phyloP scores from a whole-genome alignment of 2,888 invertebrate species.

The Tetrapedia diversipes region DNA sequence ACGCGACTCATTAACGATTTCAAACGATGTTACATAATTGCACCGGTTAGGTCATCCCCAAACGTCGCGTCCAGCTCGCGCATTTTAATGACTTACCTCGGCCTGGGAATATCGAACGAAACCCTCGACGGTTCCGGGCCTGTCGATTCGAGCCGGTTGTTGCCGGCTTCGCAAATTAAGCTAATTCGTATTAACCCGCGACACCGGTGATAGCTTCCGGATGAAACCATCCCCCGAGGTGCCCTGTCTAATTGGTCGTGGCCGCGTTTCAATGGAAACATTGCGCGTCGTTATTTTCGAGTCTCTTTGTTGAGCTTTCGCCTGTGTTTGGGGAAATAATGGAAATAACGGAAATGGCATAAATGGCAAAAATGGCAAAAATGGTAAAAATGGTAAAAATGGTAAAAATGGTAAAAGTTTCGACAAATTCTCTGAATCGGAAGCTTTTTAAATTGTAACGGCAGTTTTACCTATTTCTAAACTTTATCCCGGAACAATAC shows the following conservation, averaged over 20 bases:
- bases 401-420: no score
- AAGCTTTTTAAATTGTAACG: no score
- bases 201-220: slow-evolving; percentile 11
- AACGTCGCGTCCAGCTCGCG: not conserved
- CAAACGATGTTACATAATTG: slow-evolving; percentile 40
- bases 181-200: slow-evolving; percentile 21
- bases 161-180: slow-evolving; percentile 1
- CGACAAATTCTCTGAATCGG: no score
- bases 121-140: slow-evolving; percentile 7
- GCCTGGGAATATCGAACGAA: slow-evolving; percentile 9
- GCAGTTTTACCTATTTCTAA: no score
- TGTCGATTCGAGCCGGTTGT: slow-evolving; percentile 3
- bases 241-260: slow-evolving; percentile 4
- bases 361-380: no score
- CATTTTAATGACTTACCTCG: slow-evolving; percentile 25
- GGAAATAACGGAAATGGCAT: no score
- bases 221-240: not conserved
- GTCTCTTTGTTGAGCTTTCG: no score
- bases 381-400: no score
- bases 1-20: slow-evolving; percentile 48
- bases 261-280: slow-evolving; percentile 2
- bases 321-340: no score
- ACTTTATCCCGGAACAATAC: no score
- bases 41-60: slow-evolving; percentile 4
- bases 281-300: not conserved